Evolutionary conservation across 2,888 invertebrate genomes (phyloP), one percentile per base, ranked within the genome.

Genomic region (Agrochola lota): DNA sequence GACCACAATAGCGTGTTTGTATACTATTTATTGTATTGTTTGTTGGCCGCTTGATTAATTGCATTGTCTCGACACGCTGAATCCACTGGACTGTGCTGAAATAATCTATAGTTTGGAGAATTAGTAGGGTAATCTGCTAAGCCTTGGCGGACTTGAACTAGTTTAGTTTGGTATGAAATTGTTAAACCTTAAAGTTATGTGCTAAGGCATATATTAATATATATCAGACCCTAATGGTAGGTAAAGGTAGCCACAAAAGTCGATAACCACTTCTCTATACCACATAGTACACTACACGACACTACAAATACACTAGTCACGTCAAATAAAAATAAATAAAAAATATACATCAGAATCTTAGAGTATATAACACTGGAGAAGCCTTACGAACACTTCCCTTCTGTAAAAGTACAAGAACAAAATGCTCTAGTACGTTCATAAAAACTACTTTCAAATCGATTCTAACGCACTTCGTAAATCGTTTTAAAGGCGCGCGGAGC

Each of bases 11-110:
- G 84, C 78, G 78, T 83, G 83, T 77, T 68, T 63, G 72, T 83
- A 26, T 64, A 71, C 86, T 75, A 86, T 83, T 86, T 85, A 78
- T 74, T 85, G 74, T 74, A 78, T 82, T 83, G 73, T 71, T 64
- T 59, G 57, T 46, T 78, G 55, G 66, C 66, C 49, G n/a, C 35
- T 86, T 84, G 84, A 84, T 84, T 84, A 84, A 84, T 86, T 62
- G 74, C 64, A 75, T 60, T 40, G 59, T 74, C 78, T 73, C 68
- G 84, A 86, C 86, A 85, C 30, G 74, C 78, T 73, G 71, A 78
- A 71, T 78, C 64, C 74, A 63, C 72, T 75, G 78, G 84, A 86
- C 83, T 84, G 73, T 73, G 55, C 59, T 59, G 60, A 85, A 85
- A 83, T 84, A 70, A 80, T 85, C 62, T 72, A 70, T 68, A 76